phyloP scores from a whole-genome alignment of 23 tunicate genomes.

The Ciona savignyi region DNA sequence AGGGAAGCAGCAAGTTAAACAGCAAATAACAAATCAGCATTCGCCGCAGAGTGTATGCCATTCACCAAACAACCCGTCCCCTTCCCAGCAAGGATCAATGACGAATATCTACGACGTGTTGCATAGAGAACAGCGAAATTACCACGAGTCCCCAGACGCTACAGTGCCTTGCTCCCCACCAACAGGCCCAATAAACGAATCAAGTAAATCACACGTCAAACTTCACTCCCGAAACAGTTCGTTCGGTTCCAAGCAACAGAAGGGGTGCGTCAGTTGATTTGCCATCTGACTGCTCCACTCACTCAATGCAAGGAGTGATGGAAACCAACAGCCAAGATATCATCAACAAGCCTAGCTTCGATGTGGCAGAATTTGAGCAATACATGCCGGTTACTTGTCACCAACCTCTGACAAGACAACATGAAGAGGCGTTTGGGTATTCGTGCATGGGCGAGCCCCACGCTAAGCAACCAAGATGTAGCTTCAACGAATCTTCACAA shows the following conservation, averaged over 20 bases:
- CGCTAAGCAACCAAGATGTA: neutral
- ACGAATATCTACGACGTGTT: conserved; percentile 13
- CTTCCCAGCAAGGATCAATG: conserved; percentile 1
- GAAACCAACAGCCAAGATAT: conserved; percentile 13
- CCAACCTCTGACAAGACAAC: conserved; percentile 4
- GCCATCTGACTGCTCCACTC: neutral
- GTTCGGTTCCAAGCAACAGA: neutral
- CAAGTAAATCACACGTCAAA: neutral
- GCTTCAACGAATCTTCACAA: neutral
- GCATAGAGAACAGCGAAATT: conserved; percentile 23
- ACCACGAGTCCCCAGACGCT: conserved; percentile 36
- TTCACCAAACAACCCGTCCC: conserved; percentile 28
- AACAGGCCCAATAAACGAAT: neutral
- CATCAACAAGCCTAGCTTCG: neutral
- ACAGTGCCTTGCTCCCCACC: conserved; percentile 36
- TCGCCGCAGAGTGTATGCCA: conserved; percentile 25
- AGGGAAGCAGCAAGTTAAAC: conserved; percentile 5
- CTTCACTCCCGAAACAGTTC: conserved; percentile 1
- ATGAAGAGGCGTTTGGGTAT: neutral
- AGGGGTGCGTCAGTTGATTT: neutral
- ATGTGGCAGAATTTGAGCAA: conserved; percentile 20
- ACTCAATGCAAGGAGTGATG: neutral
- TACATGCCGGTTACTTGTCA: conserved; percentile 12
- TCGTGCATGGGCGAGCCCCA: conserved; percentile 2
- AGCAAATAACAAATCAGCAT: conserved; percentile 1